Evolutionary conservation across 2,113 vertebrate genomes (phyloP).

Genomic region (Globicephala melas): DNA sequence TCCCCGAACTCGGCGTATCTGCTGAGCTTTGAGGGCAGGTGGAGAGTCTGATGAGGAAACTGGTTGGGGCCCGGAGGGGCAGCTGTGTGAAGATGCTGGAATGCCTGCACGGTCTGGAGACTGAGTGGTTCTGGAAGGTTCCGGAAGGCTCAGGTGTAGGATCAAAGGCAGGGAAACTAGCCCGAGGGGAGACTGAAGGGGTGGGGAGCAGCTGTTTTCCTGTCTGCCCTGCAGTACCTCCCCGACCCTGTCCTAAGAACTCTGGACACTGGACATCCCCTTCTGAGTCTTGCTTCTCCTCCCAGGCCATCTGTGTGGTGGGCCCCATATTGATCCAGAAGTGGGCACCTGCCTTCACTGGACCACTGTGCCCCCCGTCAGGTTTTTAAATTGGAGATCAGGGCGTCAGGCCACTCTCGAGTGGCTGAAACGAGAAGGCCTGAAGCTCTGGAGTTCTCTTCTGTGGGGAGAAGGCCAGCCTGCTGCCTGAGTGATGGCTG

Average conservation of each 20-base stretch:
- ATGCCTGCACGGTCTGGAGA: rapidly evolving
- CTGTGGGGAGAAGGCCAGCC: no score
- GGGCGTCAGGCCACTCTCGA: rapidly evolving
- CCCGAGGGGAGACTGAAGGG: rapidly evolving
- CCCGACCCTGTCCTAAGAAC: neutral
- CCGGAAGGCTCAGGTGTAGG: rapidly evolving
- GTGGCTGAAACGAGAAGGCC: no score
- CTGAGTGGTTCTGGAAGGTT: rapidly evolving
- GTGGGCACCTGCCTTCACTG: neutral
- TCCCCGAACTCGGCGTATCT: rapidly evolving
- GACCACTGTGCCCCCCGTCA: neutral
- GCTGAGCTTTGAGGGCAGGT: neutral
- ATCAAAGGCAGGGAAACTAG: neutral
- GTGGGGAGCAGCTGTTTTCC: neutral
- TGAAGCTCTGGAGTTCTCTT: no score
- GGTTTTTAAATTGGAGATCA: rapidly evolving
- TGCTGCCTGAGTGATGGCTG: neutral
- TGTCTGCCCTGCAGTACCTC: neutral
- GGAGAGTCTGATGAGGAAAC: no score
- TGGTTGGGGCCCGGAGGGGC: neutral
- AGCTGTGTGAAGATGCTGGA: rapidly evolving
- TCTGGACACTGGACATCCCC: rapidly evolving
- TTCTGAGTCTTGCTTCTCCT: neutral
- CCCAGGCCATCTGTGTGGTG: rapidly evolving
- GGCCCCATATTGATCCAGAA: rapidly evolving